A percentile compares a stretch with the other conserved stretches of the same genome.
These are phyloP conservation scores for Epinephelus malabaricus DNA, from an alignment of 2,797 vertebrate genomes.

Conservation along the genomic window DNA sequence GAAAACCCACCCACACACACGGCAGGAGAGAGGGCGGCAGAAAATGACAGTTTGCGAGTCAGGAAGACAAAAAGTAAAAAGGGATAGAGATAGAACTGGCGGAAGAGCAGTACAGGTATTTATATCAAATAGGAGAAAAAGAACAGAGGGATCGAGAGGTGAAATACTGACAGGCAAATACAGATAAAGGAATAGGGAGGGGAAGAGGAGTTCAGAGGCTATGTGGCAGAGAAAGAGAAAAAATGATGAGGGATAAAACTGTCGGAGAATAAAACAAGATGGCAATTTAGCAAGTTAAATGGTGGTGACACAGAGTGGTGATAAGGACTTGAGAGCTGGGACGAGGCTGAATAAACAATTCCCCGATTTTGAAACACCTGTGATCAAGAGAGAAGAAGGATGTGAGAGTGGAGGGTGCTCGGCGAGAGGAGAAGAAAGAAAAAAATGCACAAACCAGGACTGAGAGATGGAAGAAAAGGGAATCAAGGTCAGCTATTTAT, in stretches of 20 bases:
- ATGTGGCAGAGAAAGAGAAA: slow-evolving; percentile 6
- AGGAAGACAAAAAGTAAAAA: slow-evolving; percentile 23
- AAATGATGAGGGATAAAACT: slow-evolving; percentile 11
- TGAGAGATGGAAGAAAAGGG: background rate
- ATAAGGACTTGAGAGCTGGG: slow-evolving; percentile 32
- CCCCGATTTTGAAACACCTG: slow-evolving; percentile 32
- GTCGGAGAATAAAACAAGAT: slow-evolving; percentile 32
- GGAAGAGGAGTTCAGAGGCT: slow-evolving; percentile 8
- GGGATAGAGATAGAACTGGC: background rate
- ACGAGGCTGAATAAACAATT: slow-evolving; percentile 47
- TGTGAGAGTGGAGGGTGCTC: background rate
- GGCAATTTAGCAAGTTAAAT: slow-evolving; percentile 44
- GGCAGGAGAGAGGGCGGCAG: slow-evolving; percentile 8
- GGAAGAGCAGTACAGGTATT: slow-evolving; percentile 4
- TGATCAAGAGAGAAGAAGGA: slow-evolving; percentile 1
- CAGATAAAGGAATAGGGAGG: slow-evolving; percentile 16
- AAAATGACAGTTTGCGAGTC: slow-evolving; percentile 33
- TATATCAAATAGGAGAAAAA: slow-evolving; percentile 1
- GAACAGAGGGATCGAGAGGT: background rate
- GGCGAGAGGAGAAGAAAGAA: background rate
- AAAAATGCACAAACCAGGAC: slow-evolving; percentile 9
- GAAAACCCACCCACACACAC: slow-evolving; percentile 24
- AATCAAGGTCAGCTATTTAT: slow-evolving; percentile 38
- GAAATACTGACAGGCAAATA: slow-evolving; percentile 27
- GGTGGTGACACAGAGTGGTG: slow-evolving; percentile 24